phyloP scores from a whole-genome alignment of 2,797 vertebrate genomes.

The Telmatherina bonti region DNA sequence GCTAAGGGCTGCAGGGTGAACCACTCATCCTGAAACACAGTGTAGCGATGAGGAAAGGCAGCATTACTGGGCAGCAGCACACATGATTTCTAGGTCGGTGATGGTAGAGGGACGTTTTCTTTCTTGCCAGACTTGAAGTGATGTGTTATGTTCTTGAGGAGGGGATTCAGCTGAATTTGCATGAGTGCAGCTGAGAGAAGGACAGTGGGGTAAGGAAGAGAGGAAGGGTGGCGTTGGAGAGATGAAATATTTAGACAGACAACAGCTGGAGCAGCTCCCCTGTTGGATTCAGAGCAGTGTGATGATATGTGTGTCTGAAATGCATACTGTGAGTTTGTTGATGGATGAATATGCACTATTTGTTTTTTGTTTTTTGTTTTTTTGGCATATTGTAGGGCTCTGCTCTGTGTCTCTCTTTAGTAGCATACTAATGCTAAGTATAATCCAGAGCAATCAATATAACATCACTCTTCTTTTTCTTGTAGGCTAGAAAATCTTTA shows the following conservation, averaged over 20 bases:
- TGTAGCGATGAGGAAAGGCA: slow-evolving; percentile 9
- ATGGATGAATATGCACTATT: background rate
- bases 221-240: slow-evolving; percentile 38
- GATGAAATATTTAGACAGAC: slow-evolving; percentile 66
- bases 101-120: slow-evolving; percentile 13
- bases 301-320: background rate
- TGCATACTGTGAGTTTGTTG: slow-evolving; percentile 3
- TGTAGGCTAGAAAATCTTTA: background rate
- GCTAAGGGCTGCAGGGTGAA: slow-evolving; percentile 41
- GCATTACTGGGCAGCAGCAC: slow-evolving; percentile 34
- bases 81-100: slow-evolving; percentile 42
- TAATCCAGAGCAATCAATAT: background rate
- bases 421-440: background rate
- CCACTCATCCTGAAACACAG: slow-evolving; percentile 30
- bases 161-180: slow-evolving; percentile 29
- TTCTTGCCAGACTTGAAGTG: slow-evolving; percentile 35
- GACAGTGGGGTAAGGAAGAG: slow-evolving; percentile 27
- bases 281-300: slow-evolving; percentile 38
- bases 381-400: slow-evolving; percentile 1
- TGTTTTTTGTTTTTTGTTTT: no score
- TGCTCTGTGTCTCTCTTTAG: background rate
- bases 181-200: slow-evolving; percentile 34
- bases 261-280: slow-evolving; percentile 59
- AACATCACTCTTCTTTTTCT: slow-evolving; percentile 2
- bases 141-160: slow-evolving; percentile 52